These are phyloP conservation scores for Synergus itoensis DNA, from an alignment of 2,888 invertebrate species.

Conservation along the genomic window DNA sequence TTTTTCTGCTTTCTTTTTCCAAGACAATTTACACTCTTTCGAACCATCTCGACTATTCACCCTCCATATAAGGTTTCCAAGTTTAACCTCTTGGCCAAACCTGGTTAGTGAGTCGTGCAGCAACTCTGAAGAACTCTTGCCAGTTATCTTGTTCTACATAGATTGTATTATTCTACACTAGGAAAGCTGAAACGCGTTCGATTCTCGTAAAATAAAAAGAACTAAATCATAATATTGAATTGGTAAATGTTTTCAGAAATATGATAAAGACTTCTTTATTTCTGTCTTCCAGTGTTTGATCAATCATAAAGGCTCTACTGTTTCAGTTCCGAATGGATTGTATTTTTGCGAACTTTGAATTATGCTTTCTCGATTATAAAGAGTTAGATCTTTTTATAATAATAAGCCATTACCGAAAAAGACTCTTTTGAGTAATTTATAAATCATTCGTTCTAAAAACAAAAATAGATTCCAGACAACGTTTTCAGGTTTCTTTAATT, in stretches of 20 bases:
- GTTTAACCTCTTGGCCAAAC: not conserved
- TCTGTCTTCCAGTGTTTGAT: not conserved
- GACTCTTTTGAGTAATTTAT: too few relatives aligned
- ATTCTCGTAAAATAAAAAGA: not conserved
- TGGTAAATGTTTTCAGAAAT: not conserved
- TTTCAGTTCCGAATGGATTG: constrained; percentile 14
- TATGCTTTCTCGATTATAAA: too few relatives aligned
- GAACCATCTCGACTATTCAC: constrained; percentile 10
- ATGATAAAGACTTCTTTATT: constrained; percentile 2
- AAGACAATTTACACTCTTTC: constrained; percentile 29
- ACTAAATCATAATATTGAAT: not conserved
- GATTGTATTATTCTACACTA: not conserved
- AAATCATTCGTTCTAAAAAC: too few relatives aligned
- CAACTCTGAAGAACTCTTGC: not conserved
- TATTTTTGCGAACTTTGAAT: not conserved
- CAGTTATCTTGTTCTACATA: not conserved
- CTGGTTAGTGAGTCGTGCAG: not conserved
- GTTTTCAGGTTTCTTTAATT: too few relatives aligned
- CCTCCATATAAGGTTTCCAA: constrained; percentile 6
- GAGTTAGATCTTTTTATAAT: too few relatives aligned
- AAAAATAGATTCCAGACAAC: too few relatives aligned
- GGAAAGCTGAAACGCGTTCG: not conserved
- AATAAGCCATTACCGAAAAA: too few relatives aligned
- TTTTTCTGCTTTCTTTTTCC: constrained; percentile 37
- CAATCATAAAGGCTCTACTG: not conserved